Evolutionary conservation across 2,113 vertebrate genomes (phyloP), one percentile per base, ranked within the genome.

Genomic region (Synchiropus splendidus): DNA sequence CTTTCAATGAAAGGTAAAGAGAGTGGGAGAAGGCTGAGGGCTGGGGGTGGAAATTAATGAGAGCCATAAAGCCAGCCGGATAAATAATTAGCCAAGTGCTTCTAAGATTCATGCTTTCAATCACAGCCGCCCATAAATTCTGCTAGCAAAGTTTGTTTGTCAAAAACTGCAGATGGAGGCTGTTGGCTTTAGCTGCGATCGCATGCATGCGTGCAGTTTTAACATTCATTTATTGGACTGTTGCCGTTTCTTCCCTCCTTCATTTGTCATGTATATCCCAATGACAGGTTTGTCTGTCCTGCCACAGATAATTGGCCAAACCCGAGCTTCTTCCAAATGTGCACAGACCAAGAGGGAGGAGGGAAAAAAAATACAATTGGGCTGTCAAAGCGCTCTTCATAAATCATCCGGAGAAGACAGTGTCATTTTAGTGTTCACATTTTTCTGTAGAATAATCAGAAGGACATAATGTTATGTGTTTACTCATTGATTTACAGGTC

Each of bases 11-110:
- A 76, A 75, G 74, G 70, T 78, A 81, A 77, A 80, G 74, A 70
- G 66, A 81, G 72, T 27, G 21, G 21, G 21, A 27, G 8, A 27
- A 27, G 21, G 21, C 4, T 27, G 8, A 8, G 21, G 8, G 21
- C 4, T 27, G 61, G 74, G 75, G 51, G 49, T 69, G 71, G 68
- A 74, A 83, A 82, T 81, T 83, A 83, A 83, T 81, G 81, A 82
- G 74, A 74, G 75, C 75, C 75, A 81, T 82, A 81, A 83, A 81
- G 67, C 70, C 71, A 76, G 74, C 52, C 68, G 80, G 80, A 83
- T 80, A 81, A 81, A 83, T 86, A 84, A 84, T 83, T 83, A 83
- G 70, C 70, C 74, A 73, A 74, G 58, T 52, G 67, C 35, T 61
- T 49, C 54, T 61, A 39, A 78, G 70, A 76, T 70, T 61, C 54